These are phyloP conservation scores for Paragorgia papillata DNA, from an alignment of 92 coral and sea anemone species.

Conservation along the genomic window DNA sequence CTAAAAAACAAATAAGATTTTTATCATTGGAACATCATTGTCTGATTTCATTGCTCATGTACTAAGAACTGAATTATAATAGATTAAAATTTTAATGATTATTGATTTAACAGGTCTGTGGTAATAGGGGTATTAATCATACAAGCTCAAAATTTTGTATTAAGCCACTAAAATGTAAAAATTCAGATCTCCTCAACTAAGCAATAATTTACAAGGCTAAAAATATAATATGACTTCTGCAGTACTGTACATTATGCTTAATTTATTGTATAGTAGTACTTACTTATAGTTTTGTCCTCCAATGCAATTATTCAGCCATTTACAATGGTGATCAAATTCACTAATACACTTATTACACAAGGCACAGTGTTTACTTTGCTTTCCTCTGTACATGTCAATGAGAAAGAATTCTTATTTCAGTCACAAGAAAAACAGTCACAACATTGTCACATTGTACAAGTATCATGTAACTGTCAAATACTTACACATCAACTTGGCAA, in stretches of 20 bases:
- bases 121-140: too few relatives aligned
- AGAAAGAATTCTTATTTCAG: too few relatives aligned
- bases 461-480: too few relatives aligned
- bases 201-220: too few relatives aligned
- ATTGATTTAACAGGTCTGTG: too few relatives aligned
- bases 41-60: neutral
- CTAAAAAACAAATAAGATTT: slow-evolving; percentile 47
- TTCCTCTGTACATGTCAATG: slow-evolving; percentile 58
- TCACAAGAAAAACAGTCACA: too few relatives aligned
- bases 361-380: slow-evolving; percentile 90
- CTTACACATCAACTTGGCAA: slow-evolving; percentile 96
- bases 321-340: slow-evolving; percentile 96
- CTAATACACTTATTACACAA: slow-evolving; percentile 94
- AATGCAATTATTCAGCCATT: slow-evolving; percentile 98
- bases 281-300: slow-evolving; percentile 94
- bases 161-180: too few relatives aligned
- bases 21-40: neutral
- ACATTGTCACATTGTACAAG: too few relatives aligned
- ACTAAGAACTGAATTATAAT: neutral
- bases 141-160: too few relatives aligned
- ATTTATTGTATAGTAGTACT: slow-evolving; percentile 19
- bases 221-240: too few relatives aligned
- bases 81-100: neutral
- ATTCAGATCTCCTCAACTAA: too few relatives aligned
- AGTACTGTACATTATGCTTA: too few relatives aligned